Conservation (phyloP, 30 jellyfish, hydroid and myxozoan genomes). For the Aurelia sp. region DNA sequence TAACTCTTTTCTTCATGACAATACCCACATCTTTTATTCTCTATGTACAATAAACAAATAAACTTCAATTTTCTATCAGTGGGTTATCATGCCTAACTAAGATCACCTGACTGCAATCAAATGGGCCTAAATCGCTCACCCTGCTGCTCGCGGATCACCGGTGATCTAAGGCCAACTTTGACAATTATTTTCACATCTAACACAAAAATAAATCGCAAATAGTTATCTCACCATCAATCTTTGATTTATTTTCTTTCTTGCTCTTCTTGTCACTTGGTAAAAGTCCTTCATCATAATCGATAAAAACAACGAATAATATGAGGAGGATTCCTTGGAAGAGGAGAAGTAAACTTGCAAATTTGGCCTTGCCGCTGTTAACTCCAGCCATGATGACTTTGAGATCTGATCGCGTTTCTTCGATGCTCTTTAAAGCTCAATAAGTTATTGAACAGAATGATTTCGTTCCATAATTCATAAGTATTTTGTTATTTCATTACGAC, state of each 20-base stretch:
- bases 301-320: conserved; percentile 86
- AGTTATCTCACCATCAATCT: conserved; percentile 6
- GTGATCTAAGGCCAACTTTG: no score
- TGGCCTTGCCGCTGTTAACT: conserved; percentile 69
- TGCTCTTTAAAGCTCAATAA: not conserved
- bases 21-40: no score
- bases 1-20: no score
- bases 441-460: not conserved
- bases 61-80: no score
- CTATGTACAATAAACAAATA: no score
- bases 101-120: conserved; percentile 40
- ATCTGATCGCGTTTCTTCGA: not conserved
- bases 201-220: no score
- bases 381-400: conserved; percentile 43
- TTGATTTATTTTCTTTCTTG: not conserved
- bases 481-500: not conserved
- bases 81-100: conserved; percentile 6
- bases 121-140: conserved; percentile 11
- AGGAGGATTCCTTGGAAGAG: conserved; percentile 85
- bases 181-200: no score
- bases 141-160: not conserved
- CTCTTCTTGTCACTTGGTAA: conserved; percentile 59
- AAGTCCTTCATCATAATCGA: conserved; percentile 84
- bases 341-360: conserved; percentile 85
- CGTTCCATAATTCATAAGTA: not conserved